Evolutionary conservation across 1,140 invertebrate species (phyloP).

Genomic region (Drosophila nikananu): DNA sequence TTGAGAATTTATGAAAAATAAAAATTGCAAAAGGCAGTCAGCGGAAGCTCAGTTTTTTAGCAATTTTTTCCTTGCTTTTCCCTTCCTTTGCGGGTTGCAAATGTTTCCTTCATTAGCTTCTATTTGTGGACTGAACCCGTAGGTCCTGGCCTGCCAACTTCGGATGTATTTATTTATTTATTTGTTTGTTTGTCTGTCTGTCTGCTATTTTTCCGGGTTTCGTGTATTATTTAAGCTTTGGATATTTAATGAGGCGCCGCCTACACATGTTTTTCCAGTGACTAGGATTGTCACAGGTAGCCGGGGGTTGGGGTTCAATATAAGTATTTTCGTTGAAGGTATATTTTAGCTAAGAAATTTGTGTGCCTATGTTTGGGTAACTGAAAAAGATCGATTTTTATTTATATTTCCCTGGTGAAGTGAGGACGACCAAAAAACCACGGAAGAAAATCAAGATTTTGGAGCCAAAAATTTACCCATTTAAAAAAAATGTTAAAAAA

Average conservation of each 20-base stretch:
- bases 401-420: fast-evolving
- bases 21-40: slow-evolving; percentile 39
- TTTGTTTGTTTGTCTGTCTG: slow-evolving; percentile 30
- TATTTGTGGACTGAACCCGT: slow-evolving; percentile 37
- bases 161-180: slow-evolving; percentile 51
- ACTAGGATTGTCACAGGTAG: neutral
- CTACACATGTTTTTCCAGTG: slow-evolving; percentile 8
- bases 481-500: no score
- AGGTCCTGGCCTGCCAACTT: slow-evolving; percentile 3
- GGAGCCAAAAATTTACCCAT: no score
- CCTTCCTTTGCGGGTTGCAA: neutral
- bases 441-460: no score
- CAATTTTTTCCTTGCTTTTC: neutral
- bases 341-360: no score
- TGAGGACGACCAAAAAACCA: no score
- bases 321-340: neutral
- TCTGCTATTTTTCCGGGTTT: slow-evolving; percentile 8
- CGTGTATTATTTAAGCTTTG: slow-evolving; percentile 18
- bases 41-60: slow-evolving; percentile 2
- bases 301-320: neutral
- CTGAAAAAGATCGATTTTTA: no score
- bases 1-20: slow-evolving; percentile 66
- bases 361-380: no score
- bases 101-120: slow-evolving; percentile 51
- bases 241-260: slow-evolving; percentile 15